Evolutionary conservation across 2,797 vertebrate species (phyloP), one percentile per base, ranked within the genome.

Genomic region (Capromys pilorides): DNA sequence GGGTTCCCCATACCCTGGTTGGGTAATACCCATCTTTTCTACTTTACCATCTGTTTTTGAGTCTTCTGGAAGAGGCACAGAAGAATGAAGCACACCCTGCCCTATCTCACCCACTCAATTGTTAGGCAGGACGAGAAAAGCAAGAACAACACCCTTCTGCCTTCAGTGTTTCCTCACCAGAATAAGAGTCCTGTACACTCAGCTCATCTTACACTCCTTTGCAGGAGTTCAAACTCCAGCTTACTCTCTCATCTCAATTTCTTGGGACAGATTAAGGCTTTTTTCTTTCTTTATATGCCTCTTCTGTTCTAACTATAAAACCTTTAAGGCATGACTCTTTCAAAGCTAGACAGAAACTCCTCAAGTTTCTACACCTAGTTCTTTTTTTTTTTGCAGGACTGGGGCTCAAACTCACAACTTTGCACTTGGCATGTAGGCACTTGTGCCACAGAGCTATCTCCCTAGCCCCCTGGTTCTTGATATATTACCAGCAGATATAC

Each of bases 381-480:
- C 77, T 93, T 95, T n/a, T n/a, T n/a, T n/a, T n/a, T n/a, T n/a
- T n/a, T n/a, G n/a, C n/a, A n/a, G n/a, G n/a, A n/a, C n/a, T n/a
- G n/a, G n/a, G n/a, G n/a, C n/a, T n/a, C n/a, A n/a, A n/a, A n/a
- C n/a, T n/a, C n/a, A n/a, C n/a, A n/a, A n/a, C n/a, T n/a, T n/a
- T n/a, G n/a, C n/a, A n/a, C n/a, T n/a, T n/a, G n/a, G n/a, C n/a
- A n/a, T n/a, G n/a, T n/a, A n/a, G n/a, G n/a, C n/a, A n/a, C n/a
- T n/a, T n/a, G n/a, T n/a, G n/a, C n/a, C n/a, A n/a, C n/a, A n/a
- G n/a, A n/a, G n/a, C n/a, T n/a, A n/a, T n/a, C n/a, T n/a, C n/a
- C n/a, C n/a, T n/a, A n/a, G n/a, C n/a, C n/a, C n/a, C n/a, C n/a
- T 49, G 39, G 5, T 64, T 93, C 77, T 93, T 95, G 21, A 21